Evolutionary conservation across 2,888 invertebrate genomes (phyloP), one percentile per base, ranked within the genome.

Genomic region (Lochmaea capreae): DNA sequence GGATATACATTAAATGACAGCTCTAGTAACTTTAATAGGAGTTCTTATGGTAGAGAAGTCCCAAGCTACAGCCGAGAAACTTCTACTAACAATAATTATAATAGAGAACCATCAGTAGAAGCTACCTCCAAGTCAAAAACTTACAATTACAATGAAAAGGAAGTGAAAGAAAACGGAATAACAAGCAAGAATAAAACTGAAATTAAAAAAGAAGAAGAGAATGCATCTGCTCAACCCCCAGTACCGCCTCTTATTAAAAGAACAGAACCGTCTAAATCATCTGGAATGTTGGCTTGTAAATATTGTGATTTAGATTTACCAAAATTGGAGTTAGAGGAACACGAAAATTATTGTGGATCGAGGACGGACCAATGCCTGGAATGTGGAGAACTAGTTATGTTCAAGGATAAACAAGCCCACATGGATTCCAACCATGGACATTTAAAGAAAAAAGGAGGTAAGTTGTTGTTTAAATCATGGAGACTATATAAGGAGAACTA

Each of bases 321-420:
- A 0, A 90, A 91, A 1, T 85, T 88, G 72, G 90, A 91, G 14
- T 84, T 93, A 77, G 89, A 89, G 0, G 88, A 89, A 0, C 94
- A 94, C 85, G 90, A 91, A 84, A 89, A 89, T 70, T 93, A 93
- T 86, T 94, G 94, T 87, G 93, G 93, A 0, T 90, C 91, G 65
- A 89, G 93, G 77, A 94, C 93, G 0, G 91, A 94, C 83, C 90
- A 89, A 79, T 94, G 94, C 84, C 83, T 88, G 2, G 91, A 90
- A 54, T 94, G 94, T 86, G 89, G 89, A 42, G 92, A 92, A 86
- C 90, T 91, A 82, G 91, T 94, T 75, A 92, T 93, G 92, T 89
- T 91, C 82, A 92, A 92, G 84, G 92, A 93, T 85, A 89, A 90
- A 46, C 90, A 90, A 83, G 85, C 91, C 77, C 92, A 92, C 79